A percentile compares a stretch with the other conserved stretches of the same genome.
These are phyloP conservation scores for Spilogale gracilis DNA, from an alignment of 2,113 vertebrate genomes.

Conservation along the genomic window DNA sequence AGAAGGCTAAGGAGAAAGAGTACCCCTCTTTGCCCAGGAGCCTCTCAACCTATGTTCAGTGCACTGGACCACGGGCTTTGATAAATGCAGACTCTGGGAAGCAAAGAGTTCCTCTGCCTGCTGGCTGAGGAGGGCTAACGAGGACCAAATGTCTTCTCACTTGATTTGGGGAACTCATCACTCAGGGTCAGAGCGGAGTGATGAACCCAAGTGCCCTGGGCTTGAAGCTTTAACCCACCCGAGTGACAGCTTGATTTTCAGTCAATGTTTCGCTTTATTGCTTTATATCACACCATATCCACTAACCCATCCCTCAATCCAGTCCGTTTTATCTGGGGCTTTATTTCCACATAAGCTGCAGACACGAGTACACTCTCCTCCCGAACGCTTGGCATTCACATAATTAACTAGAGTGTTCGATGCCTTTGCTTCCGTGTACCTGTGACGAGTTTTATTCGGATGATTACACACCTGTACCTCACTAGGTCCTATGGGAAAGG, in stretches of 20 bases:
- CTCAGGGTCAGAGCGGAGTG: neutral
- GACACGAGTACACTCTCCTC: neutral
- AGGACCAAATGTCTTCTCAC: neutral
- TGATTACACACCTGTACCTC: neutral
- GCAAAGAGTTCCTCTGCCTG: neutral
- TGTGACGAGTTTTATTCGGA: conserved; percentile 10
- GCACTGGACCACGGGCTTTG: neutral
- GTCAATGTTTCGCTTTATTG: neutral
- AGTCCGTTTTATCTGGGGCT: neutral
- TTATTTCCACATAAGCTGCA: conserved; percentile 14
- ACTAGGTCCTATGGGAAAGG: neutral
- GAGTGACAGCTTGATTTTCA: neutral
- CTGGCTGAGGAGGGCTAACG: neutral
- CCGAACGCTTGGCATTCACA: neutral
- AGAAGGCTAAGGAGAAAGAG: neutral
- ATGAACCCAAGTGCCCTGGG: neutral
- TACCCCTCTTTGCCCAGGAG: neutral
- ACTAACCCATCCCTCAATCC: neutral
- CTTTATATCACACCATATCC: neutral
- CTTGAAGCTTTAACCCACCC: neutral
- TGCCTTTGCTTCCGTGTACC: neutral
- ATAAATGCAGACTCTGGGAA: neutral
- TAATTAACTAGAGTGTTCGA: neutral
- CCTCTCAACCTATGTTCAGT: neutral
- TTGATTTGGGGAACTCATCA: neutral